Percentiles rank a stretch among this genome's conserved stretches.
phyloP scores from a whole-genome alignment of 2,113 vertebrate genomes.

The Channa maculata region DNA sequence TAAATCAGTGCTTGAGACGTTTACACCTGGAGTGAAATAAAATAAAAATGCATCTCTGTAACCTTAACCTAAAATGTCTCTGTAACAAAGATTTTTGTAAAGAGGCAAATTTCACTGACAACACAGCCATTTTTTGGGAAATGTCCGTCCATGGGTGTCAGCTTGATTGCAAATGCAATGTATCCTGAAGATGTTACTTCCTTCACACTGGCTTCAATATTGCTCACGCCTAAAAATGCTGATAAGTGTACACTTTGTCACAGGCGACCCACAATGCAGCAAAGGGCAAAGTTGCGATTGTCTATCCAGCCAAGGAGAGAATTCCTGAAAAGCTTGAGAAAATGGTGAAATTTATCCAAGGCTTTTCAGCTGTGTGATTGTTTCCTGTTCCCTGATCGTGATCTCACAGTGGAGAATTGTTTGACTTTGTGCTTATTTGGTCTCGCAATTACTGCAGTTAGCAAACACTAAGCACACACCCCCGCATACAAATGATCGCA shows the following conservation, averaged over 20 bases:
- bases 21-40: slow-evolving; percentile 49
- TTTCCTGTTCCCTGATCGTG: slow-evolving; percentile 72
- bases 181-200: slow-evolving; percentile 41
- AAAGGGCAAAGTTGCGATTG: slow-evolving; percentile 69
- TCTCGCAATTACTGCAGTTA: slow-evolving; percentile 55
- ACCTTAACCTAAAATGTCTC: slow-evolving; percentile 23
- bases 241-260: slow-evolving; percentile 26
- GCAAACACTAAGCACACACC: slow-evolving; percentile 56
- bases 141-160: slow-evolving; percentile 23
- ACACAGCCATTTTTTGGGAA: slow-evolving; percentile 12
- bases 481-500: slow-evolving; percentile 36
- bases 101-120: slow-evolving; percentile 23
- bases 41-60: slow-evolving; percentile 55
- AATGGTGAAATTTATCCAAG: slow-evolving; percentile 31
- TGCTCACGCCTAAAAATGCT: slow-evolving; percentile 50
- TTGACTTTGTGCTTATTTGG: slow-evolving; percentile 74
- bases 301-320: slow-evolving; percentile 66
- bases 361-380: slow-evolving; percentile 64
- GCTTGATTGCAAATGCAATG: slow-evolving; percentile 68
- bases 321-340: slow-evolving; percentile 28
- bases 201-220: slow-evolving; percentile 64
- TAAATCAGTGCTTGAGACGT: slow-evolving; percentile 38
- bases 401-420: slow-evolving; percentile 56
- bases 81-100: slow-evolving; percentile 13
- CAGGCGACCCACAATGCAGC: slow-evolving; percentile 46